A percentile compares a stretch with the other conserved stretches of the same genome.
Evolutionary conservation across 1,140 invertebrate genomes (phyloP).

Genomic region (Drosophila jambulina): DNA sequence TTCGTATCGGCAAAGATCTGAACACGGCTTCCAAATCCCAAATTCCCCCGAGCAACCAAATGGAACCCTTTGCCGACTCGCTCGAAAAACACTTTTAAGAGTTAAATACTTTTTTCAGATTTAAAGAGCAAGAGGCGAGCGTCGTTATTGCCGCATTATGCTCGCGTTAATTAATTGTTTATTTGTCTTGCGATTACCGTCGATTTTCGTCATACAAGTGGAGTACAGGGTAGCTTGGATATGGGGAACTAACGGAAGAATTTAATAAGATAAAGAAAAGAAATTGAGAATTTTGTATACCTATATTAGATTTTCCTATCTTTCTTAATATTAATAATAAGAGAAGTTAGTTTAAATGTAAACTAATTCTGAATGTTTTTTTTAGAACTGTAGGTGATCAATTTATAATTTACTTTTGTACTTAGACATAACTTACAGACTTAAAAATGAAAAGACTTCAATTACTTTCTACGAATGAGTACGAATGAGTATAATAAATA

Average conservation of each 20-base stretch:
- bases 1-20: constrained; percentile 79
- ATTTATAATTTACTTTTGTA: not conserved
- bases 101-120: constrained; percentile 58
- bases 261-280: not conserved
- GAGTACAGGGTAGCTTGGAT: constrained; percentile 8
- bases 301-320: not conserved
- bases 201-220: constrained; percentile 49
- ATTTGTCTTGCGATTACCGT: constrained; percentile 65
- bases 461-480: not conserved
- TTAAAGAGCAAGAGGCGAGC: constrained; percentile 28
- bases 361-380: not conserved
- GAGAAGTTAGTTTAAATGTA: not conserved
- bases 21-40: constrained; percentile 44
- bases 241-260: not conserved
- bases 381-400: not conserved
- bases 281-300: not conserved
- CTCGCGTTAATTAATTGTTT: constrained; percentile 78
- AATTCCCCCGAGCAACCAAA: constrained; percentile 40
- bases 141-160: constrained; percentile 47
- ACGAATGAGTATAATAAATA: not conserved
- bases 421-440: not conserved
- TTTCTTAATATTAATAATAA: not conserved
- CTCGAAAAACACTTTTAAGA: constrained; percentile 15
- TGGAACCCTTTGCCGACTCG: constrained; percentile 15
- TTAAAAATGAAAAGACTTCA: not conserved